Evolutionary conservation across 2,113 vertebrate genomes (phyloP).

Genomic region (Otus sunia): DNA sequence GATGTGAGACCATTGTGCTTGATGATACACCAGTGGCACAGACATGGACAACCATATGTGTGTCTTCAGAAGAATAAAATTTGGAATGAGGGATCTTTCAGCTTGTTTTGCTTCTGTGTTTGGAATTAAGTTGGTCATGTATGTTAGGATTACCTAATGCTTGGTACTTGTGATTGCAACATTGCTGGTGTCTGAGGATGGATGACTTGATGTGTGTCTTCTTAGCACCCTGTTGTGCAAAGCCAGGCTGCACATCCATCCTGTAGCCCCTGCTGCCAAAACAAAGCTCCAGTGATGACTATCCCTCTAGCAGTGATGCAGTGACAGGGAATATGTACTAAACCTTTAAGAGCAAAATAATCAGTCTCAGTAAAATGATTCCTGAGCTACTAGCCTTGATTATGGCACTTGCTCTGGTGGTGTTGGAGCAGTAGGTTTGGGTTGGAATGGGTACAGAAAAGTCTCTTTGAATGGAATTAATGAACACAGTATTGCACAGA

Average conservation of each 20-base stretch:
- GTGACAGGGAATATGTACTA: background rate
- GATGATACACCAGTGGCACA: accelerated
- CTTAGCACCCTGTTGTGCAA: background rate
- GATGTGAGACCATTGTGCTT: accelerated
- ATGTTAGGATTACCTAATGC: background rate
- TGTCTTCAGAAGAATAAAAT: background rate
- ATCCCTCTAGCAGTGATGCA: background rate
- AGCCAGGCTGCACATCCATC: background rate
- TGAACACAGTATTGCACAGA: background rate
- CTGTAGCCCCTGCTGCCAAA: background rate
- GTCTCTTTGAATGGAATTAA: background rate
- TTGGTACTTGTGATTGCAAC: background rate
- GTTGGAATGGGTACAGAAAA: background rate
- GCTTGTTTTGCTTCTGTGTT: background rate
- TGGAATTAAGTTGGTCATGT: accelerated
- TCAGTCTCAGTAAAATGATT: background rate
- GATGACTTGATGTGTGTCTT: background rate
- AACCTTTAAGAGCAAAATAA: background rate
- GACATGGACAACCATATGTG: accelerated
- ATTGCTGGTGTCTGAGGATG: background rate
- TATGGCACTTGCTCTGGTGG: background rate
- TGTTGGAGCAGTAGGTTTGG: background rate
- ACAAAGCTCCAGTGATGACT: background rate
- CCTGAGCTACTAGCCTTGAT: background rate
- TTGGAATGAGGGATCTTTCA: background rate